These are phyloP conservation scores for Procapra przewalskii DNA, from an alignment of 2,113 vertebrate genomes.

Conservation along the genomic window DNA sequence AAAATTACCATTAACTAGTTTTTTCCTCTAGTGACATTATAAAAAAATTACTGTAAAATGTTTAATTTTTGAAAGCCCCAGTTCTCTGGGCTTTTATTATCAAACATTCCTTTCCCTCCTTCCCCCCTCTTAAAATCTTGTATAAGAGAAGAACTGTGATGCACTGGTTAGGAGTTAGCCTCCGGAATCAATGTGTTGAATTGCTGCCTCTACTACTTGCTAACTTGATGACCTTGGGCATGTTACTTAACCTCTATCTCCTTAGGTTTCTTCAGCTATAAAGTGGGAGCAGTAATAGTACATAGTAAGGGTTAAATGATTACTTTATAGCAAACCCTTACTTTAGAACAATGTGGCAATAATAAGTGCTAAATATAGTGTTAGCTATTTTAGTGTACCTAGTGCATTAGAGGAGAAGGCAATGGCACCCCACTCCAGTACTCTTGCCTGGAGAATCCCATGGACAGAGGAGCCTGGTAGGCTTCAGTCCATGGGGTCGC, in stretches of 20 bases:
- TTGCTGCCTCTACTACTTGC: background rate
- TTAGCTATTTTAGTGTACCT: background rate
- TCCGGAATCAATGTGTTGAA: background rate
- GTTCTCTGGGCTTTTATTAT: background rate
- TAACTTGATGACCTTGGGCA: background rate
- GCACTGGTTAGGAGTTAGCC: background rate
- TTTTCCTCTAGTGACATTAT: constrained; percentile 1
- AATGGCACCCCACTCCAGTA: too few species aligned
- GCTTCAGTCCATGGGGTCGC: too few species aligned
- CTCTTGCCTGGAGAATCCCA: too few species aligned
- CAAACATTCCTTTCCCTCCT: background rate
- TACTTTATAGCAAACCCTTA: background rate
- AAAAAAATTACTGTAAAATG: background rate
- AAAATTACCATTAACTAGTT: background rate
- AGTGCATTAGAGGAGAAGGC: background rate
- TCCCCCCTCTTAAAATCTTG: background rate
- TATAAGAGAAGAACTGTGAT: background rate
- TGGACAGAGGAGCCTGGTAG: too few species aligned
- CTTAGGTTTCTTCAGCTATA: background rate
- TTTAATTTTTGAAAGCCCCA: background rate
- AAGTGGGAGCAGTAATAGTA: background rate
- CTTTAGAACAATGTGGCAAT: background rate
- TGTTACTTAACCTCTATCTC: background rate
- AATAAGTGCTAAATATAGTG: background rate
- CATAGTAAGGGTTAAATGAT: background rate